Evolutionary conservation across 2,797 vertebrate species (phyloP), one percentile per base, ranked within the genome.

Genomic region (Hylomyscus alleni): DNA sequence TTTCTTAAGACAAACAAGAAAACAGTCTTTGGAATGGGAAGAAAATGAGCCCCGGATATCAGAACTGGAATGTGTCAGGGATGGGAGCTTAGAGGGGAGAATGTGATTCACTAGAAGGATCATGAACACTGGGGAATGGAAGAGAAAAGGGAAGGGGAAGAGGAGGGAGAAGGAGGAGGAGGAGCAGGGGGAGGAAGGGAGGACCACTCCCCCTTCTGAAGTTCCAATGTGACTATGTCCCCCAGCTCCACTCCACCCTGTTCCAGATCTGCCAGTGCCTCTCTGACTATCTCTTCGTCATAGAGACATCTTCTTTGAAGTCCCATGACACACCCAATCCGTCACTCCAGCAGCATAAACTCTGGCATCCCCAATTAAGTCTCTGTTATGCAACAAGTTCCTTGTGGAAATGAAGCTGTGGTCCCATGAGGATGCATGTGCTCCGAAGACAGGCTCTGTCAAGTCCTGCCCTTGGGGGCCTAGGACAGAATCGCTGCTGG

Each of bases 321-420:
- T 76, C 34, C 52, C 34, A 0, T 31, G 14, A 54, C 56, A n/a
- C 34, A 89, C n/a, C 31, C 5, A n/a, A 2, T 52, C 6, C 84
- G 26, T 67, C 12, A 6, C 54, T 15, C 4, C 5, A 0, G 13
- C 62, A 1, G 2, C 0, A 0, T 58, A 22, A 82, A 82, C 3
- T 2, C 86, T 76, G 47, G n/a, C 29, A 20, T 80, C 86, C 56
- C 17, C 19, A 44, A 2, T 80, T 31, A 86, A 67, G 50, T 94
- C 9, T 5, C 73, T 8, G 22, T 80, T 62, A 37, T 4, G 24
- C 65, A 19, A 17, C 1, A 50, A 52, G 47, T 29, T 52, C 40
- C 3, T 19, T 14, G 2, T 0, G 10, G 22, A 54, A 34, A 34
- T 50, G 54, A 82, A 91, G 40, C 54, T 3, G 0, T n/a, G 83